phyloP scores from a whole-genome alignment of 2,888 invertebrate genomes.

The Melipona bicolor region DNA sequence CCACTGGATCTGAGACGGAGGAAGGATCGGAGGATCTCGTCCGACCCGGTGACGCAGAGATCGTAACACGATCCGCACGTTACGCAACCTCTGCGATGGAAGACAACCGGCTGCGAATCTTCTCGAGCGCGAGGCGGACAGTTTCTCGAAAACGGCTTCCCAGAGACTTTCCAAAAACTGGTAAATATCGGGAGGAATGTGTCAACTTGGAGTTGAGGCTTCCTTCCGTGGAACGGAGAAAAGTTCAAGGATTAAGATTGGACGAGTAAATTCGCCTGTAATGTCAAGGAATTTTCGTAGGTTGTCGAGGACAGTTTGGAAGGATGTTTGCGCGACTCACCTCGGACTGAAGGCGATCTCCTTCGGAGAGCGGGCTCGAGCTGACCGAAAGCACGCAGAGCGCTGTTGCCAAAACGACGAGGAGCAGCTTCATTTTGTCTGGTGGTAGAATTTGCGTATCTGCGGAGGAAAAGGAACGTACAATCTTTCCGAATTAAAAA shows the following conservation, averaged over 20 bases:
- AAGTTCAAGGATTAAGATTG: background rate
- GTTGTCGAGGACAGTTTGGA: background rate
- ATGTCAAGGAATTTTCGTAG: no score
- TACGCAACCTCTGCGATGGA: conserved; percentile 26
- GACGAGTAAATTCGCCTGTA: no score
- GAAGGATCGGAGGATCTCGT: background rate
- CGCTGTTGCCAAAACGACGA: conserved; percentile 73
- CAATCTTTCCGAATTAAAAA: background rate
- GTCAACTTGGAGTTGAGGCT: no score
- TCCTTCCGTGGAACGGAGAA: background rate
- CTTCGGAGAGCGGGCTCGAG: conserved; percentile 77
- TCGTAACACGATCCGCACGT: conserved; percentile 39
- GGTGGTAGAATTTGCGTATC: conserved; percentile 17
- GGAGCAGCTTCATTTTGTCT: conserved; percentile 74
- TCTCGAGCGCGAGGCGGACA: background rate
- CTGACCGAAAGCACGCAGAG: conserved; percentile 77
- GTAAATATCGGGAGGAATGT: no score
- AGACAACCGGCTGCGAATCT: background rate
- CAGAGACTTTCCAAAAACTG: no score
- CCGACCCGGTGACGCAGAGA: conserved; percentile 55
- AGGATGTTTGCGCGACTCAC: conserved; percentile 67
- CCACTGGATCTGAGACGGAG: background rate
- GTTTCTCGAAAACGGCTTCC: background rate
- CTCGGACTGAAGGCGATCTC: conserved; percentile 78
- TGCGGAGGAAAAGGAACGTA: conserved; percentile 31